phyloP scores from a whole-genome alignment of 2,797 vertebrate species.

The Crenuchus spilurus region DNA sequence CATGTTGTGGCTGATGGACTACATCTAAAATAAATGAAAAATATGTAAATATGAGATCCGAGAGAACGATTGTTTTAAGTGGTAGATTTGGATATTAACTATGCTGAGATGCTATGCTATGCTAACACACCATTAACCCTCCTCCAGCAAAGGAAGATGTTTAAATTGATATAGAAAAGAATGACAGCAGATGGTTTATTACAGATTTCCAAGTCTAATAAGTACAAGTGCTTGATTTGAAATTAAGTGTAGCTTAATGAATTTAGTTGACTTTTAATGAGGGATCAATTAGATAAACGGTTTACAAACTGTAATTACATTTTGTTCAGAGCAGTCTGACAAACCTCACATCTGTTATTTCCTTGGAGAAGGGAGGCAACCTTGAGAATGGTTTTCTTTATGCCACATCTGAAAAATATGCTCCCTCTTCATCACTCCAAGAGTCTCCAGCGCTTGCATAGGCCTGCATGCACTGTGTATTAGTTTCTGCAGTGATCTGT shows the following conservation, averaged over 20 bases:
- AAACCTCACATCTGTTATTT: conserved; percentile 32
- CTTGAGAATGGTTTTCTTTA: conserved; percentile 8
- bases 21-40: no score
- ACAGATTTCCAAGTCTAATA: conserved; percentile 13
- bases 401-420: conserved; percentile 18
- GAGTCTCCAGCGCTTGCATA: conserved; percentile 16
- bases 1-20: no score
- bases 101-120: not conserved
- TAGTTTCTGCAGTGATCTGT: conserved; percentile 32
- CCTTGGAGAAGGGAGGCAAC: conserved; percentile 9
- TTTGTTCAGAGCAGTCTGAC: conserved; percentile 20
- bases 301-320: conserved; percentile 1
- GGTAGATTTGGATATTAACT: no score
- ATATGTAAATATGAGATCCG: no score
- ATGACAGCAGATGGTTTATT: conserved; percentile 23
- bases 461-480: not conserved
- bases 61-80: no score
- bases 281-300: conserved; percentile 28
- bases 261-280: conserved; percentile 22
- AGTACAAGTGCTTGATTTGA: conserved; percentile 8
- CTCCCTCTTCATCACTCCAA: conserved; percentile 2
- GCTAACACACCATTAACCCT: not conserved
- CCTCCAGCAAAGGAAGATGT: no score
- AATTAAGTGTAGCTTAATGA: conserved; percentile 24
- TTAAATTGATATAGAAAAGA: no score